These are phyloP conservation scores for Stegana nigrithorax DNA, from an alignment of 2,888 invertebrate species.

Conservation along the genomic window DNA sequence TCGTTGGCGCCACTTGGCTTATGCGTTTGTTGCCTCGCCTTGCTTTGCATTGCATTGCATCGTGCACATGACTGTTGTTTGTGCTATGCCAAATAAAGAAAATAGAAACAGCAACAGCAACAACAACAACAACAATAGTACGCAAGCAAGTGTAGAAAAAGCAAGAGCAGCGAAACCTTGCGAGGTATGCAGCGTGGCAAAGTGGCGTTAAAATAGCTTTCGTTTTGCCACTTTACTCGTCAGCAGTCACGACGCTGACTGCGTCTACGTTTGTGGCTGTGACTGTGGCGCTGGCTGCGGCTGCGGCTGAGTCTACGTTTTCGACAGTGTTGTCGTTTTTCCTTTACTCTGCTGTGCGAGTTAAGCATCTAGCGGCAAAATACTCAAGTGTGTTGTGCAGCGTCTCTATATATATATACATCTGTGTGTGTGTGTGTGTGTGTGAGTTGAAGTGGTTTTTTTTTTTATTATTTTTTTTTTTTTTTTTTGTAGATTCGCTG, in stretches of 20 bases:
- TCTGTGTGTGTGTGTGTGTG: not conserved
- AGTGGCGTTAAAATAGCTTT: conserved; percentile 39
- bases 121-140: not conserved
- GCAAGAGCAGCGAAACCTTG: not conserved
- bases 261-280: too few relatives aligned
- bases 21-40: not conserved
- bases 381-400: not conserved
- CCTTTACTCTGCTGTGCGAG: not conserved
- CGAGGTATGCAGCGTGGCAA: conserved; percentile 14
- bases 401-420: not conserved
- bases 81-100: not conserved
- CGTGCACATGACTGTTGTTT: too few relatives aligned
- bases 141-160: conserved; percentile 11
- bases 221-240: conserved; percentile 33
- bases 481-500: too few relatives aligned
- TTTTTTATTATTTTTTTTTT: too few relatives aligned
- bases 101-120: not conserved
- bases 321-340: too few relatives aligned
- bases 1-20: conserved; percentile 13
- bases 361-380: not conserved
- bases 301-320: too few relatives aligned
- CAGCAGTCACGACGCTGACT: not conserved
- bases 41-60: not conserved
- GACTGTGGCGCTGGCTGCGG: too few relatives aligned
- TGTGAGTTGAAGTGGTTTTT: not conserved